Evolutionary conservation across 1,140 invertebrate genomes (phyloP).

Genomic region (Plectrocnemia conspersa): DNA sequence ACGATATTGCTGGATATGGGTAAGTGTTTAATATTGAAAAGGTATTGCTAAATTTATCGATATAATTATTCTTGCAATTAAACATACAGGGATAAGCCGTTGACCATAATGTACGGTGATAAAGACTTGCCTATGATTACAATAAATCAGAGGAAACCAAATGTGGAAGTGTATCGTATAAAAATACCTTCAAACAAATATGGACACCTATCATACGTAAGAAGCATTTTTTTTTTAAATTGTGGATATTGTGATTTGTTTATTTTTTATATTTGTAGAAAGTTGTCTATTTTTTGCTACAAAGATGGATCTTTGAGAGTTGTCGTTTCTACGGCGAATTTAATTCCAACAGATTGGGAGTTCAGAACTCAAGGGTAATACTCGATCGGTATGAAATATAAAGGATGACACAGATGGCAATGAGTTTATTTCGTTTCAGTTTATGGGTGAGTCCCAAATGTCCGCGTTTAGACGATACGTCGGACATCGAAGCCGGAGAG

Average conservation of each 20-base stretch:
- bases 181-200: slow-evolving; percentile 74
- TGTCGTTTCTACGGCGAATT: slow-evolving; percentile 88
- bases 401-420: not conserved
- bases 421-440: slow-evolving; percentile 44
- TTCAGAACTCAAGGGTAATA: slow-evolving; percentile 86
- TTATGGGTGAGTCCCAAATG: slow-evolving; percentile 85
- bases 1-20: slow-evolving; percentile 66
- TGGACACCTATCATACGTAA: slow-evolving; percentile 90
- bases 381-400: slow-evolving; percentile 24
- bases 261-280: too few relatives aligned
- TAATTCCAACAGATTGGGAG: slow-evolving; percentile 87
- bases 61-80: slow-evolving; percentile 4
- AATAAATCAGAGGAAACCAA: slow-evolving; percentile 53
- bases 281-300: slow-evolving; percentile 86
- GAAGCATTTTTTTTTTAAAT: slow-evolving; percentile 36
- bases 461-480: slow-evolving; percentile 53
- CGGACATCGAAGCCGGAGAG: slow-evolving; percentile 64
- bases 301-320: slow-evolving; percentile 77
- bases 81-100: slow-evolving; percentile 64
- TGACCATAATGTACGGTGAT: slow-evolving; percentile 76
- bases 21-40: slow-evolving; percentile 36
- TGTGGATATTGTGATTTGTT: not conserved
- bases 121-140: slow-evolving; percentile 57
- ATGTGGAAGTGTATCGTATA: slow-evolving; percentile 67
- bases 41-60: slow-evolving; percentile 1